Evolutionary conservation across 92 coral and sea anemone genomes (phyloP).

Genomic region (Porites lobata): DNA sequence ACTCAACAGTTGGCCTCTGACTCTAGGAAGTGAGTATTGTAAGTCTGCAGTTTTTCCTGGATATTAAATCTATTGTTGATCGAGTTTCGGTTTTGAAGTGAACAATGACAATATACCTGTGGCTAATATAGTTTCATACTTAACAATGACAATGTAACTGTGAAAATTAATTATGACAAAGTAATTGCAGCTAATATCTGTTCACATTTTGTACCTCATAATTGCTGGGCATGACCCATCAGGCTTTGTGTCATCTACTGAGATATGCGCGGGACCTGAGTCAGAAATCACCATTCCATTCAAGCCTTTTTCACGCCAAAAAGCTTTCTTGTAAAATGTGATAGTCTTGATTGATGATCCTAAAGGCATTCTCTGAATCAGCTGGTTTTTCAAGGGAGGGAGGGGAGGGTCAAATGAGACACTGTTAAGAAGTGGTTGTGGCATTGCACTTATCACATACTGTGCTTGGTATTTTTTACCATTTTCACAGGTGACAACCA

Average conservation of each 20-base stretch:
- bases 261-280: slow-evolving; percentile 92
- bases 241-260: slow-evolving; percentile 95
- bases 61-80: too few relatives aligned
- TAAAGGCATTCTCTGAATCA: slow-evolving; percentile 96
- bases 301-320: slow-evolving; percentile 92
- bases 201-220: slow-evolving; percentile 77
- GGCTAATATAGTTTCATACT: too few relatives aligned
- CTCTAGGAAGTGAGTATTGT: too few relatives aligned
- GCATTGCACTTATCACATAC: slow-evolving; percentile 97
- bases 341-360: slow-evolving; percentile 96
- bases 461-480: slow-evolving; percentile 89
- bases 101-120: too few relatives aligned
- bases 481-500: slow-evolving; percentile 86
- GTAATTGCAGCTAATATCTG: background rate
- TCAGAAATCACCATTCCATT: slow-evolving; percentile 84
- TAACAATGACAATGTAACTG: too few relatives aligned
- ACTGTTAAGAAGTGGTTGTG: slow-evolving; percentile 91
- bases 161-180: too few relatives aligned
- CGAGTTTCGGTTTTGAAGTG: too few relatives aligned
- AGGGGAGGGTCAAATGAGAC: slow-evolving; percentile 94
- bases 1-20: too few relatives aligned
- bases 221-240: slow-evolving; percentile 97
- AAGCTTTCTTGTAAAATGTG: slow-evolving; percentile 86
- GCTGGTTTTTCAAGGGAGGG: slow-evolving; percentile 93
- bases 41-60: too few relatives aligned